Evolutionary conservation across 2,888 invertebrate species (phyloP).

Genomic region (Hymenopus coronatus): DNA sequence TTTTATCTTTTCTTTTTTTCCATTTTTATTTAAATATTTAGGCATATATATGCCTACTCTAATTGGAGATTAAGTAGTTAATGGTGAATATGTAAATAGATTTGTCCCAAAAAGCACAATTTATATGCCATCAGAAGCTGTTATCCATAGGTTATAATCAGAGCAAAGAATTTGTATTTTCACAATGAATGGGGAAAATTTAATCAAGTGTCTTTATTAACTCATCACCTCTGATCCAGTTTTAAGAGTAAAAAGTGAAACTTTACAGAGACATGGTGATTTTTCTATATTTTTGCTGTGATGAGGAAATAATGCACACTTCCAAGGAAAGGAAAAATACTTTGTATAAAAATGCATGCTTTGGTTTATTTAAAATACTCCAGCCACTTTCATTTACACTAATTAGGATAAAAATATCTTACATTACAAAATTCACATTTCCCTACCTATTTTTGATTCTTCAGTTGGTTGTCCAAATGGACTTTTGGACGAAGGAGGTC

Average conservation of each 20-base stretch:
- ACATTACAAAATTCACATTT: conserved; percentile 13
- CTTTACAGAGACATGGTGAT: not conserved
- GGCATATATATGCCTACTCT: too few species aligned
- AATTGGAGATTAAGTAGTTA: too few species aligned
- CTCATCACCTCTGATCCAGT: not conserved
- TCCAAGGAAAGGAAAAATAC: not conserved
- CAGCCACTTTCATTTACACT: not conserved
- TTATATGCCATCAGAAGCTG: too few species aligned
- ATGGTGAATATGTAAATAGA: too few species aligned
- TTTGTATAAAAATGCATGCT: not conserved
- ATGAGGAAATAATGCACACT: not conserved
- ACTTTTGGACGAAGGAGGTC: conserved; percentile 76
- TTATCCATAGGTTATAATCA: too few species aligned
- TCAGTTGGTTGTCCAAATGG: conserved; percentile 57
- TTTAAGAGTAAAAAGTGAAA: not conserved
- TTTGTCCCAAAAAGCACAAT: too few species aligned
- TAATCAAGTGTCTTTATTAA: not conserved
- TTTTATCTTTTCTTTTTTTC: too few species aligned
- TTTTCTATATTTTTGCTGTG: not conserved
- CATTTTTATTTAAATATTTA: too few species aligned
- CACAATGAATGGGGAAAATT: too few species aligned
- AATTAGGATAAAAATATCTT: conserved; percentile 23
- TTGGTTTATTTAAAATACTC: not conserved
- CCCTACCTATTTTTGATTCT: conserved; percentile 39
- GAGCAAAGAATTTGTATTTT: too few species aligned